Conservation (phyloP, 2,797 vertebrate genomes). For the Diglossa cyanea region DNA sequence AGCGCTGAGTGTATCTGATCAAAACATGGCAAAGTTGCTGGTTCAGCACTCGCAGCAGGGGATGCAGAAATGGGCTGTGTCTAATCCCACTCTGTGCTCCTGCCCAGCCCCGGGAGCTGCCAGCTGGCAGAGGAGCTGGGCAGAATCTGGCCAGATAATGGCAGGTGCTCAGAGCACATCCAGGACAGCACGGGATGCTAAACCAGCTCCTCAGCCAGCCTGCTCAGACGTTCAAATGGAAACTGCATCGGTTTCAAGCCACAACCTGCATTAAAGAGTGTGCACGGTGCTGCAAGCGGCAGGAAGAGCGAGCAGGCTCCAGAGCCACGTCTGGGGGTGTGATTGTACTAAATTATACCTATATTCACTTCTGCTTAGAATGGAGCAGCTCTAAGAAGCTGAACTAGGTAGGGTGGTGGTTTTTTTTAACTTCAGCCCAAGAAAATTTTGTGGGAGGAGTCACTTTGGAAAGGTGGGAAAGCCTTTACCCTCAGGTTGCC, state of each 20-base stretch:
- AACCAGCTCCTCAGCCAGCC: neutral
- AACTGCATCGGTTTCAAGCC: neutral
- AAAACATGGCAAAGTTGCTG: slow-evolving; percentile 44
- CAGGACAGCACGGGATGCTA: neutral
- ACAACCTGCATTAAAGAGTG: rapidly evolving
- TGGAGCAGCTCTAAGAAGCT: slow-evolving; percentile 28
- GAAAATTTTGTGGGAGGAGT: slow-evolving; percentile 72
- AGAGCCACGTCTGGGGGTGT: neutral
- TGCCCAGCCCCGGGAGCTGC: neutral
- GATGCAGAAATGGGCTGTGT: neutral
- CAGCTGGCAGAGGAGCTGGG: neutral
- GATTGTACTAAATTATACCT: neutral
- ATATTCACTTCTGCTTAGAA: neutral
- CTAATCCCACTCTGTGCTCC: neutral
- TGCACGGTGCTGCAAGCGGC: neutral
- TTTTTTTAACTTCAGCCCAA: slow-evolving; percentile 61
- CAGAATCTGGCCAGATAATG: neutral
- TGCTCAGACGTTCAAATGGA: neutral
- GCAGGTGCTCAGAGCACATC: neutral
- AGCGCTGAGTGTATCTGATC: slow-evolving; percentile 44
- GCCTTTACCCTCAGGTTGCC: slow-evolving; percentile 69
- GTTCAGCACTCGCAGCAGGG: slow-evolving; percentile 59
- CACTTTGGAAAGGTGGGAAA: slow-evolving; percentile 66
- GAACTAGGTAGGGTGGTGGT: neutral
- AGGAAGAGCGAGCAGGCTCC: neutral